Evolutionary conservation across 2,797 vertebrate genomes (phyloP).

Genomic region (Gorsachius magnificus): DNA sequence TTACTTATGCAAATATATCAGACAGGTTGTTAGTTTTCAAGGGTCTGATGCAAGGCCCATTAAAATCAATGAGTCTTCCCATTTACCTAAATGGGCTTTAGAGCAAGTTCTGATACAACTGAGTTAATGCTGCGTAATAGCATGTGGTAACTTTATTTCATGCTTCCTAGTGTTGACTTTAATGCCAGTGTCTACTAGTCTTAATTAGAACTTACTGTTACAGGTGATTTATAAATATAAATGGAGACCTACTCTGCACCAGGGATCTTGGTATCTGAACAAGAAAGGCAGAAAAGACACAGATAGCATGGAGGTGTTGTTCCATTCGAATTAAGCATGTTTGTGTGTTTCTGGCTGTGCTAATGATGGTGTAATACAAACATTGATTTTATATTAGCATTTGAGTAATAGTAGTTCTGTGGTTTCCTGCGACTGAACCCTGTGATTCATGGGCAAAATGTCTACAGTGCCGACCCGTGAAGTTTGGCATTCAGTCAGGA

Average conservation of each 20-base stretch:
- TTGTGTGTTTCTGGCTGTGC: background rate
- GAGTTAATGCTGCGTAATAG: background rate
- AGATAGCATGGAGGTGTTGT: background rate
- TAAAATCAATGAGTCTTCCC: background rate
- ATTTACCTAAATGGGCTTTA: background rate
- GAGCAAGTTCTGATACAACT: background rate
- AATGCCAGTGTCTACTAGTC: background rate
- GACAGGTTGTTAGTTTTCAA: background rate
- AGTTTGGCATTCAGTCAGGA: background rate
- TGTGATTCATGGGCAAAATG: background rate
- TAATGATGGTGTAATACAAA: background rate
- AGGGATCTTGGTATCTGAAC: background rate
- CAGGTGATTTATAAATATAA: background rate
- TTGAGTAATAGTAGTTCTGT: background rate
- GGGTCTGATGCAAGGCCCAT: background rate
- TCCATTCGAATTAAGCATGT: background rate
- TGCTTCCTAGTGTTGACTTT: background rate
- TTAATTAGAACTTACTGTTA: background rate
- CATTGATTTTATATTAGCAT: background rate
- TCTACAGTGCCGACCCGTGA: background rate
- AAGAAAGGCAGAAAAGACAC: background rate
- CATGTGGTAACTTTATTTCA: background rate
- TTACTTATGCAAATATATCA: conserved; percentile 4
- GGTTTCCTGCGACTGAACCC: background rate
- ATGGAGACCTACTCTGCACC: background rate